Conservation (phyloP, 2,797 vertebrate genomes). For the Sternarchorhynchus goeldii region DNA sequence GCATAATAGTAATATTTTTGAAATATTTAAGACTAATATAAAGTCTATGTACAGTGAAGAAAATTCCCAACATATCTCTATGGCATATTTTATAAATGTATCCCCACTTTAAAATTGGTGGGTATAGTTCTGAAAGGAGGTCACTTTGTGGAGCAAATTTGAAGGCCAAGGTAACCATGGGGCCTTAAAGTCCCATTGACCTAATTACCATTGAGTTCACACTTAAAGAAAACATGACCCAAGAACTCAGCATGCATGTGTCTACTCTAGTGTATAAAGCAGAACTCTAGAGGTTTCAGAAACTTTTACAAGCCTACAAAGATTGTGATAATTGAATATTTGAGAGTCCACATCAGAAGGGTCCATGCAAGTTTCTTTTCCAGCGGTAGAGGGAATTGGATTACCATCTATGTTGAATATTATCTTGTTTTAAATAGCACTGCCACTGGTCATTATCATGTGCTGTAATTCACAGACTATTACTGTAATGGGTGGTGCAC, state of each 20-base stretch:
- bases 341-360: background rate
- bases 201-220: conserved; percentile 62
- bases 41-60: too few relatives aligned
- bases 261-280: conserved; percentile 37
- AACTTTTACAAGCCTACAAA: background rate
- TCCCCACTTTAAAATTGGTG: too few relatives aligned
- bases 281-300: background rate
- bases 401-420: too few relatives aligned
- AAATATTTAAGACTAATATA: too few relatives aligned
- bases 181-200: conserved; percentile 55
- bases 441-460: too few relatives aligned
- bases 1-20: too few relatives aligned
- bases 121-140: conserved; percentile 34
- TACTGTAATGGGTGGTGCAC: too few relatives aligned
- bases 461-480: too few relatives aligned
- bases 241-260: conserved; percentile 12
- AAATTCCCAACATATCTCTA: too few relatives aligned
- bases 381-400: background rate
- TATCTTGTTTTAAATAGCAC: too few relatives aligned
- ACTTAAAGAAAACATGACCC: conserved; percentile 41
- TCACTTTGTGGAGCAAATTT: background rate
- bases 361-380: background rate
- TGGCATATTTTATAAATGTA: too few relatives aligned
- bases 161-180: conserved; percentile 9
- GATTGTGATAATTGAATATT: conserved; percentile 16